Evolutionary conservation across 1,140 invertebrate genomes (phyloP).

Genomic region (Eulimnadia texana): DNA sequence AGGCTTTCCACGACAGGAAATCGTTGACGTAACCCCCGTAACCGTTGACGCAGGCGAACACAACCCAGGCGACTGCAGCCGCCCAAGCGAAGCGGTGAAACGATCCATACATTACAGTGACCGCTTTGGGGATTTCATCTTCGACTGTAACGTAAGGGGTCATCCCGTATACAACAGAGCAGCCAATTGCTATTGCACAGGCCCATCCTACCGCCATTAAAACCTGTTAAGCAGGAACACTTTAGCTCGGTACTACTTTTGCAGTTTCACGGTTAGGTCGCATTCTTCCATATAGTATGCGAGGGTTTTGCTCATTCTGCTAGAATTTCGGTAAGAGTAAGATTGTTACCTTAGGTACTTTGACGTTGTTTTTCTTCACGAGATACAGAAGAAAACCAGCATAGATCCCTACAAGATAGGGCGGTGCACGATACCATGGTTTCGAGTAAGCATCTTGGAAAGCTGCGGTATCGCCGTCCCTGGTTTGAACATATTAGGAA

Average conservation of each 20-base stretch:
- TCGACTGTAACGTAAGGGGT: too few species aligned
- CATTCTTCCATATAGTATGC: too few species aligned
- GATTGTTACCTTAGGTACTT: too few species aligned
- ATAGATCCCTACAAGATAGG: constrained; percentile 9
- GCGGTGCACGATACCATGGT: not conserved
- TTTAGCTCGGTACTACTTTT: too few species aligned
- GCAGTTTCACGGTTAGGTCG: too few species aligned
- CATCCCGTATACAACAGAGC: too few species aligned
- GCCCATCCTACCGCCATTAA: too few species aligned
- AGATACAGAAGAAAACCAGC: constrained; percentile 8
- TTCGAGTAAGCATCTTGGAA: not conserved
- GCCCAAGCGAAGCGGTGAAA: constrained; percentile 31
- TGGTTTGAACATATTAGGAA: not conserved
- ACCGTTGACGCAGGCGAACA: constrained; percentile 34
- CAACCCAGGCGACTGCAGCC: constrained; percentile 32
- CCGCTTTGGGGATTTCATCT: constrained; percentile 38
- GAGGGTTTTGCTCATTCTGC: too few species aligned
- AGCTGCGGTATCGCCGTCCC: not conserved
- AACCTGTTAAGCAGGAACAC: too few species aligned
- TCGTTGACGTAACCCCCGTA: constrained; percentile 42
- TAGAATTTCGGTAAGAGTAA: too few species aligned
- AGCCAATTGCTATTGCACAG: too few species aligned
- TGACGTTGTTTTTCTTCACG: too few species aligned
- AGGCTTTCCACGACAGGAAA: constrained; percentile 57
- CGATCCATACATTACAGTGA: constrained; percentile 27